Percentiles rank a stretch among this genome's conserved stretches.
Evolutionary conservation across 2,113 vertebrate genomes (phyloP).

Genomic region (Rana temporaria): DNA sequence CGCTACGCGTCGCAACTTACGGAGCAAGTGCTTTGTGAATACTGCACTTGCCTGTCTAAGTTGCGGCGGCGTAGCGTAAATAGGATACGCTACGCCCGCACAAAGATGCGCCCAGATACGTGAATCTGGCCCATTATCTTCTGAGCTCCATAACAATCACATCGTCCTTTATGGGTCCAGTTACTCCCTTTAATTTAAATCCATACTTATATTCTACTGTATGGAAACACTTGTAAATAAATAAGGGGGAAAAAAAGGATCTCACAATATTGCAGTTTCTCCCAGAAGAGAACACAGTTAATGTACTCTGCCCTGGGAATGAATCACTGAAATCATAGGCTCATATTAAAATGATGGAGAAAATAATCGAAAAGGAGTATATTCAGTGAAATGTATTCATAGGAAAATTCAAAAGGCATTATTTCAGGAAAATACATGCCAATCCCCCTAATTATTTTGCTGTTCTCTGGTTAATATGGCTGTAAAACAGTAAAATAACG

Average conservation of each 20-base stretch:
- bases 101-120: too few species aligned
- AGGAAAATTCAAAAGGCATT: constrained; percentile 48
- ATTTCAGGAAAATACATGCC: constrained; percentile 51
- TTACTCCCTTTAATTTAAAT: too few species aligned
- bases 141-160: too few species aligned
- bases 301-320: constrained; percentile 37
- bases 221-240: not conserved
- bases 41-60: too few species aligned
- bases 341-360: constrained; percentile 34
- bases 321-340: constrained; percentile 38
- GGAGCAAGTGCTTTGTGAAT: too few species aligned
- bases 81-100: too few species aligned
- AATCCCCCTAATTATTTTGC: constrained; percentile 51
- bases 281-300: constrained; percentile 31
- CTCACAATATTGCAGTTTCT: not conserved
- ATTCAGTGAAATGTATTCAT: constrained; percentile 46
- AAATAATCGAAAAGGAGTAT: constrained; percentile 50
- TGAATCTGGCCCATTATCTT: too few species aligned
- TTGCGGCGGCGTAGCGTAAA: too few species aligned
- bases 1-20: too few species aligned
- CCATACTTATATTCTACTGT: not conserved
- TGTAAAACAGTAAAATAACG: constrained; percentile 45
- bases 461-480: constrained; percentile 41
- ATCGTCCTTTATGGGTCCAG: too few species aligned
- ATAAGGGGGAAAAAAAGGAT: not conserved